phyloP scores from a whole-genome alignment of 2,113 vertebrate genomes.

The Silurus glanis region DNA sequence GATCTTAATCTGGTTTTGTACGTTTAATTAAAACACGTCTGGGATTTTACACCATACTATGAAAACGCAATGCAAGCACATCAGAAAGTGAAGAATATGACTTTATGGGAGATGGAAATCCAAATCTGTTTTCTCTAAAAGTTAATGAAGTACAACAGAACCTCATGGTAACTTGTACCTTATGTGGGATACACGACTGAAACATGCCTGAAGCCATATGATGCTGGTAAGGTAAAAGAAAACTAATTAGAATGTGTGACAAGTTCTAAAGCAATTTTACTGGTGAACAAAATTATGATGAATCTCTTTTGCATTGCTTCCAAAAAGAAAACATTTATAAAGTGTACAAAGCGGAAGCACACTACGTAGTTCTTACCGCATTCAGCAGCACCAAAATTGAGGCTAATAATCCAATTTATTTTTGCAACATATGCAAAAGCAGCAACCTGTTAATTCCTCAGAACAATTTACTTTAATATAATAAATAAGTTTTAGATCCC shows the following conservation, averaged over 20 bases:
- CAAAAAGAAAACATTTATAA: neutral
- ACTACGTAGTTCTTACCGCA: neutral
- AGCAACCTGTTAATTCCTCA: neutral
- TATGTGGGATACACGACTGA: slow-evolving; percentile 25
- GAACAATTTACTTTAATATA: slow-evolving; percentile 12
- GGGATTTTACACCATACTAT: neutral
- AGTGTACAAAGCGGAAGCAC: neutral
- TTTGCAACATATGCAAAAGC: neutral
- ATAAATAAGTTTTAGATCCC: neutral
- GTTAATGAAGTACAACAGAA: slow-evolving; percentile 24
- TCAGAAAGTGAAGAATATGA: neutral
- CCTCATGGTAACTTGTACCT: slow-evolving; percentile 23
- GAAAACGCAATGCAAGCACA: neutral
- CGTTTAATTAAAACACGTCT: neutral
- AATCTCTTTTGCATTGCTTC: slow-evolving; percentile 37
- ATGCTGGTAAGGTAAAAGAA: slow-evolving; percentile 39
- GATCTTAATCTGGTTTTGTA: neutral
- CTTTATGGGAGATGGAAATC: slow-evolving; percentile 22
- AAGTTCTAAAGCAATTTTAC: slow-evolving; percentile 51
- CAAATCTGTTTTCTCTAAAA: slow-evolving; percentile 51
- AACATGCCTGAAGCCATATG: slow-evolving; percentile 19
- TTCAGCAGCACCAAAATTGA: neutral
- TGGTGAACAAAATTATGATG: slow-evolving; percentile 64
- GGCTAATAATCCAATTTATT: neutral
- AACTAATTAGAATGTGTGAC: slow-evolving; percentile 36